phyloP scores from a whole-genome alignment of 2,797 vertebrate genomes.

The Phataginus tetradactyla region DNA sequence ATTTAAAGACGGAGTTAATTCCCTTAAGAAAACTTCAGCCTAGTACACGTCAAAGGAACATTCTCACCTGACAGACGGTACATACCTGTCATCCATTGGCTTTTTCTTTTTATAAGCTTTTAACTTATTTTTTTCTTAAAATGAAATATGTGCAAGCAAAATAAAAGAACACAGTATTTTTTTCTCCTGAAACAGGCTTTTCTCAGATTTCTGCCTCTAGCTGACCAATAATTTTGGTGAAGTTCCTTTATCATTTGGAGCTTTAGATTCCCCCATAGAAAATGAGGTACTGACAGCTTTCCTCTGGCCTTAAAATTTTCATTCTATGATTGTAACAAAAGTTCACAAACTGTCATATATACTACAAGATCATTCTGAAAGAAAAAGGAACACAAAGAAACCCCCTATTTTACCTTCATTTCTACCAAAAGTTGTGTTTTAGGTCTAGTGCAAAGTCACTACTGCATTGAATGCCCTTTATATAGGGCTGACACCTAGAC shows the following conservation, averaged over 20 bases:
- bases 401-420: not conserved
- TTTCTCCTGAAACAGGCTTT: not conserved
- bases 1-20: not conserved
- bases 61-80: not conserved
- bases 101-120: not conserved
- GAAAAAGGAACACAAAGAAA: not conserved
- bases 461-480: not conserved
- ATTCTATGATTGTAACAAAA: not conserved
- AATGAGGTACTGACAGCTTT: conserved; percentile 18
- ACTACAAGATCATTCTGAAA: not conserved
- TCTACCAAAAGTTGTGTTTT: not conserved
- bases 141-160: not conserved
- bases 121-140: conserved; percentile 7
- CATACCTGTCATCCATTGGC: not conserved
- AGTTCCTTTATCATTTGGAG: not conserved
- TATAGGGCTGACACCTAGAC: not conserved
- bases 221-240: not conserved
- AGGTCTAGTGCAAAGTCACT: not conserved
- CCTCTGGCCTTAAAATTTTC: not conserved
- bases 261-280: not conserved
- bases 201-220: not conserved
- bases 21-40: not conserved
- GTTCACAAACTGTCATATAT: not conserved
- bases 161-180: not conserved
- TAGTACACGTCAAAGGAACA: not conserved